phyloP scores from a whole-genome alignment of 2,888 invertebrate genomes.

The Tetranychus piercei region DNA sequence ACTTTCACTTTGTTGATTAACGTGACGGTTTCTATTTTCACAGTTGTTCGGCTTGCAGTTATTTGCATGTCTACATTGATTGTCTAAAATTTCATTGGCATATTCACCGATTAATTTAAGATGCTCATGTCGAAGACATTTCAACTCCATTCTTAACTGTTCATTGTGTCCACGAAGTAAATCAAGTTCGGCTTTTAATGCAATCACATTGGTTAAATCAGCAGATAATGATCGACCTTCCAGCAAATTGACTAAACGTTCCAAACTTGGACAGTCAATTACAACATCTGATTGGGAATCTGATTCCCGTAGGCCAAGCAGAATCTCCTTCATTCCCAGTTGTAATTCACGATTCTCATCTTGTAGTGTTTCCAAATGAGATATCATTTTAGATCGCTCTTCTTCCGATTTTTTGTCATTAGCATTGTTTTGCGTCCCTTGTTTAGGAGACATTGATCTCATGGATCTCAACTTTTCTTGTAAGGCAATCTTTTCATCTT shows the following conservation, averaged over 20 bases:
- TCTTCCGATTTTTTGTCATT: neutral
- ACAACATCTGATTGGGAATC: constrained; percentile 19
- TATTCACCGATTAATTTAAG: constrained; percentile 19
- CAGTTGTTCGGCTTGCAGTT: too few relatives aligned
- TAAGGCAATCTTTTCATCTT: constrained; percentile 16
- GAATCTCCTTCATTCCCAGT: constrained; percentile 23
- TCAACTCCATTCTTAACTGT: constrained; percentile 20
- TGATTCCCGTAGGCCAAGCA: constrained; percentile 16
- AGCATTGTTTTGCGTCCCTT: neutral
- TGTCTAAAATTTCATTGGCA: constrained; percentile 18
- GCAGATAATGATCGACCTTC: constrained; percentile 16
- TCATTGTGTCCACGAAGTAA: constrained; percentile 23
- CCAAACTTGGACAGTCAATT: constrained; percentile 23
- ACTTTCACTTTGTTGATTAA: neutral
- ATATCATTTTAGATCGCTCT: constrained; percentile 14
- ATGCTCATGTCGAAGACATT: constrained; percentile 17
- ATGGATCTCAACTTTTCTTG: constrained; percentile 10
- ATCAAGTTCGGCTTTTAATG: constrained; percentile 22
- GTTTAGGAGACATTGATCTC: neutral
- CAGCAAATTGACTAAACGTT: constrained; percentile 18
- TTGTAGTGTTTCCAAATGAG: constrained; percentile 15
- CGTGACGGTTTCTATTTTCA: neutral
- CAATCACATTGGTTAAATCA: constrained; percentile 18
- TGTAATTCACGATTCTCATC: constrained; percentile 21
- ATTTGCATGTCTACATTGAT: neutral